phyloP scores from a whole-genome alignment of 2,888 invertebrate species.

The Diadegma fenestrale region DNA sequence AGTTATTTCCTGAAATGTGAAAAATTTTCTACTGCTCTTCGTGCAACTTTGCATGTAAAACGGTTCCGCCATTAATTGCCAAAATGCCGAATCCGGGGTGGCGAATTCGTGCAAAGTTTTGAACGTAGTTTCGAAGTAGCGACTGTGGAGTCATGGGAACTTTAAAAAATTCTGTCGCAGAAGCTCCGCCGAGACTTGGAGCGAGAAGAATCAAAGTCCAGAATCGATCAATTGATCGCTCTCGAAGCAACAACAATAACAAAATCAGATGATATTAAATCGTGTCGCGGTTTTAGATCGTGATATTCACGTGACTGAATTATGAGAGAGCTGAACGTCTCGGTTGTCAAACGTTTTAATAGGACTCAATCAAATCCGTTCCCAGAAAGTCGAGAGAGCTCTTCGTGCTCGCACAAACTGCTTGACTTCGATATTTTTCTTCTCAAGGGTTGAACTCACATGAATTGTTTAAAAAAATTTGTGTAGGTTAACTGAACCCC shows the following conservation, averaged over 20 bases:
- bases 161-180: too few species aligned
- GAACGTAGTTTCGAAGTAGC: too few species aligned
- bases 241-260: constrained; percentile 10
- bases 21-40: too few species aligned
- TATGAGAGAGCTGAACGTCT: constrained; percentile 1
- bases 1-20: too few species aligned
- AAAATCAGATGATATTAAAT: constrained; percentile 13
- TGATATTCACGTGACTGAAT: constrained; percentile 51
- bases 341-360: constrained; percentile 46
- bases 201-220: constrained; percentile 7
- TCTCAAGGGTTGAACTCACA: constrained; percentile 31
- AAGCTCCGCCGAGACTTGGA: too few species aligned
- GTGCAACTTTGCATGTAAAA: too few species aligned
- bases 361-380: constrained; percentile 38
- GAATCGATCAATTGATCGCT: constrained; percentile 10
- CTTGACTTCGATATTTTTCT: constrained; percentile 28
- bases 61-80: too few species aligned
- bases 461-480: background rate
- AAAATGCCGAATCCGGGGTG: too few species aligned
- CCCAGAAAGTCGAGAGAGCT: constrained; percentile 28
- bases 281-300: constrained; percentile 20
- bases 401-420: constrained; percentile 20
- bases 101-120: too few species aligned
- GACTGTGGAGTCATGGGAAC: too few species aligned
- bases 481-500: background rate